These are phyloP conservation scores for Speoplatyrhinus poulsoni DNA, from an alignment of 2,113 vertebrate genomes.

Conservation along the genomic window DNA sequence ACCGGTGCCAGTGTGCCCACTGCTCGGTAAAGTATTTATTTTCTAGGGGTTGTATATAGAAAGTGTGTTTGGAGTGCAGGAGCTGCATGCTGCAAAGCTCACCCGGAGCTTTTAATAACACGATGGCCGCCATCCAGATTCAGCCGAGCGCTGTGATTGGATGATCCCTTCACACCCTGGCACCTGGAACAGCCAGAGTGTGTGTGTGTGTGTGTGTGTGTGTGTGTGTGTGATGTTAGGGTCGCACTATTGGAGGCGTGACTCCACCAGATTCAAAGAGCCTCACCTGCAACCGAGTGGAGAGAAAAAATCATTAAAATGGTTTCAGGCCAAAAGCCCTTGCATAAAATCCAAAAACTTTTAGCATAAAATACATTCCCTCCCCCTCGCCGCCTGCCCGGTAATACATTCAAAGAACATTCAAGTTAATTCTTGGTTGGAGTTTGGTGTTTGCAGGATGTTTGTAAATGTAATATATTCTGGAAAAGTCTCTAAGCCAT, in stretches of 20 bases:
- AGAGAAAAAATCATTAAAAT: slow-evolving; percentile 85
- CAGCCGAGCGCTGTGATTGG: slow-evolving; percentile 84
- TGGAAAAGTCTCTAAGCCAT: slow-evolving; percentile 9
- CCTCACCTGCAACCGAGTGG: slow-evolving; percentile 85
- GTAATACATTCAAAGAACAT: slow-evolving; percentile 28
- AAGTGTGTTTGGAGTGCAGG: slow-evolving; percentile 58
- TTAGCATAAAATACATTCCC: slow-evolving; percentile 34
- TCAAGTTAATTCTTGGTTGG: slow-evolving; percentile 35
- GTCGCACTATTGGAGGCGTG: slow-evolving; percentile 78
- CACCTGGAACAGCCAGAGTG: slow-evolving; percentile 85
- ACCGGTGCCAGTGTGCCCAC: slow-evolving; percentile 24
- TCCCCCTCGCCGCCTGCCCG: too few relatives aligned
- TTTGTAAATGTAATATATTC: slow-evolving; percentile 34
- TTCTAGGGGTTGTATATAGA: slow-evolving; percentile 15
- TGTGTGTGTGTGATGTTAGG: slow-evolving; percentile 49
- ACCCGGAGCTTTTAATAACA: slow-evolving; percentile 93
- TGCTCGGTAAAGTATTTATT: slow-evolving; percentile 51
- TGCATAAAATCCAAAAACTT: slow-evolving; percentile 75
- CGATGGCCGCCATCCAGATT: slow-evolving; percentile 89
- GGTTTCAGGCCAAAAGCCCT: slow-evolving; percentile 85
- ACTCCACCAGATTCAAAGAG: slow-evolving; percentile 82
- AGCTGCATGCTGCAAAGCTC: slow-evolving; percentile 74
- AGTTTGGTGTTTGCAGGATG: slow-evolving; percentile 36
- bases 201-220: slow-evolving; percentile 8
- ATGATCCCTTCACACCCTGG: slow-evolving; percentile 83